Percentiles rank a stretch among this genome's conserved stretches.
phyloP scores from a whole-genome alignment of 2,888 invertebrate species.

The Sinhomidia bicolor region DNA sequence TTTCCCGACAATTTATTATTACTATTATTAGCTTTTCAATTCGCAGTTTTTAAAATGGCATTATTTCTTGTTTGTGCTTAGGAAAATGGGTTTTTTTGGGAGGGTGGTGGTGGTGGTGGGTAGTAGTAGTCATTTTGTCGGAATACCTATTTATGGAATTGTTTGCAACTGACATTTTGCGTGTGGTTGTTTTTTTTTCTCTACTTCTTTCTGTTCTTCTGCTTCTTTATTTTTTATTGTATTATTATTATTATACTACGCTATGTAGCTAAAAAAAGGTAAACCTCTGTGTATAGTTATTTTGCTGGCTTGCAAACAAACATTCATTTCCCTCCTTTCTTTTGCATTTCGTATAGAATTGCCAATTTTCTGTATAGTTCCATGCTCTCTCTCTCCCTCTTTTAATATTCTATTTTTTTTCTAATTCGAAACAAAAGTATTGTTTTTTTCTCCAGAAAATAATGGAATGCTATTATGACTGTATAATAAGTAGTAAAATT shows the following conservation, averaged over 20 bases:
- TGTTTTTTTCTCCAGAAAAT: not conserved
- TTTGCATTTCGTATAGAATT: slow-evolving; percentile 51
- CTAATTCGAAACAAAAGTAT: slow-evolving; percentile 30
- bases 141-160: slow-evolving; percentile 22
- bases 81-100: slow-evolving; percentile 41
- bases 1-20: slow-evolving; percentile 47
- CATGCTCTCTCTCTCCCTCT: slow-evolving; percentile 11
- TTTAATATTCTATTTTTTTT: slow-evolving; percentile 19
- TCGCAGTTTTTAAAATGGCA: slow-evolving; percentile 57
- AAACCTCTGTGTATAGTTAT: slow-evolving; percentile 13
- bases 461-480: slow-evolving; percentile 40
- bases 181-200: slow-evolving; percentile 22
- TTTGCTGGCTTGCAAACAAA: slow-evolving; percentile 38
- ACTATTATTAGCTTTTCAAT: slow-evolving; percentile 68
- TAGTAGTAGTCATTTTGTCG: too few relatives aligned
- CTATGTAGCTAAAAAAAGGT: too few relatives aligned
- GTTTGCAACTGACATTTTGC: slow-evolving; percentile 67
- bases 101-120: too few relatives aligned
- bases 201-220: too few relatives aligned
- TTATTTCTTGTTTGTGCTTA: slow-evolving; percentile 6
- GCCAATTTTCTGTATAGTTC: slow-evolving; percentile 46
- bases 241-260: slow-evolving; percentile 25
- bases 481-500: slow-evolving; percentile 42
- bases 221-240: slow-evolving; percentile 8
- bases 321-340: not conserved